Evolutionary conservation across 2,113 vertebrate genomes (phyloP).

Genomic region (Calonectris borealis): DNA sequence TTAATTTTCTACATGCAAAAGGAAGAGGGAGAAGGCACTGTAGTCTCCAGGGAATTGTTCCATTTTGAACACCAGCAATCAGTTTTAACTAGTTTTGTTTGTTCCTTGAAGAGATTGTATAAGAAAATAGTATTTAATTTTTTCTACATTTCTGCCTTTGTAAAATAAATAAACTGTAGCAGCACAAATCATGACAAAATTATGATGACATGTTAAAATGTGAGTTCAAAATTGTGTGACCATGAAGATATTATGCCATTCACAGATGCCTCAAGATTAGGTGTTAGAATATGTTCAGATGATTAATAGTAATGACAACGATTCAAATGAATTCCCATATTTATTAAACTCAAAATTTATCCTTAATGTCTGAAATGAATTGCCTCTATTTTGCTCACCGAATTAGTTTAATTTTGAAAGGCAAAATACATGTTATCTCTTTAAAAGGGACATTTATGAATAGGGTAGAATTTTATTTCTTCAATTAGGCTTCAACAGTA

Average conservation of each 20-base stretch:
- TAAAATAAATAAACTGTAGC: not conserved
- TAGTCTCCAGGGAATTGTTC: not conserved
- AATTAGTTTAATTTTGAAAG: not conserved
- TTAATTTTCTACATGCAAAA: not conserved
- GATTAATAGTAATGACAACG: not conserved
- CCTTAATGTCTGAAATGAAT: not conserved
- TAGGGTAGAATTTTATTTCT: not conserved
- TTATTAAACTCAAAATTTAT: not conserved
- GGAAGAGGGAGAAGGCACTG: not conserved
- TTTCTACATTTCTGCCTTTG: not conserved
- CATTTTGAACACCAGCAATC: not conserved
- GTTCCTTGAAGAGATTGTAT: not conserved
- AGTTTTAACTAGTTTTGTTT: not conserved
- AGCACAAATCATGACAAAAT: not conserved
- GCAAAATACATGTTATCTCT: not conserved
- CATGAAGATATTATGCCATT: not conserved
- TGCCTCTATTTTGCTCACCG: not conserved
- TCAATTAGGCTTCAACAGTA: not conserved
- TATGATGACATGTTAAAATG: not conserved
- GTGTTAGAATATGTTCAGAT: not conserved
- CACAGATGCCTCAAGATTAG: not conserved
- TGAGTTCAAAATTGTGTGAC: not conserved
- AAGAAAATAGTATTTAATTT: not conserved
- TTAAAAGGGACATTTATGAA: not conserved
- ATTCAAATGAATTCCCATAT: not conserved